phyloP scores from a whole-genome alignment of 2,888 invertebrate genomes.

The Drosophila mettleri region DNA sequence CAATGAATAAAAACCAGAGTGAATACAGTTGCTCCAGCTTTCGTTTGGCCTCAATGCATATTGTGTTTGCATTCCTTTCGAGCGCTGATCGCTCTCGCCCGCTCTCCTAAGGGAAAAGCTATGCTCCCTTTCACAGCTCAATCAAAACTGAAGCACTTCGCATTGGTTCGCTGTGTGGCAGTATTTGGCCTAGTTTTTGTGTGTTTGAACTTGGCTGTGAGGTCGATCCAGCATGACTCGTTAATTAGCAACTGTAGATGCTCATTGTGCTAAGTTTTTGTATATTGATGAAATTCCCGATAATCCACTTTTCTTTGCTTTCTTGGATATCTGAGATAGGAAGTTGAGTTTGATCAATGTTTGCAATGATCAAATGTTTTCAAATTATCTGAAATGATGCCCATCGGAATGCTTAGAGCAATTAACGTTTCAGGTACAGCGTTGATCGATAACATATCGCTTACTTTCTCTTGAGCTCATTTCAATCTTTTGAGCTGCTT shows the following conservation, averaged over 20 bases:
- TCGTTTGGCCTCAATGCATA: neutral
- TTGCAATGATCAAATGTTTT: constrained; percentile 1
- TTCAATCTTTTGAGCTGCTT: too few relatives aligned
- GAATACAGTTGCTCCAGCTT: neutral
- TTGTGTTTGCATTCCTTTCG: constrained; percentile 8
- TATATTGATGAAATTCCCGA: constrained; percentile 15
- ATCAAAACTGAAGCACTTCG: constrained; percentile 29
- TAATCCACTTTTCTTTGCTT: constrained; percentile 27
- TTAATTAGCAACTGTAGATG: constrained; percentile 41
- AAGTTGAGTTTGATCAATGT: neutral
- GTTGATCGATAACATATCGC: neutral
- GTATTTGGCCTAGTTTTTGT: constrained; percentile 23
- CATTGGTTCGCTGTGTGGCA: neutral
- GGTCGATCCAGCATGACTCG: constrained; percentile 34
- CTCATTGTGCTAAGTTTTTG: constrained; percentile 25
- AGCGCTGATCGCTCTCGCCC: neutral
- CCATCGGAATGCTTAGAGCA: too few relatives aligned
- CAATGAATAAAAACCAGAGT: neutral
- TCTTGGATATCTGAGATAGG: neutral
- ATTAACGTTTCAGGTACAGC: neutral
- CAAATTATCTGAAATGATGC: neutral
- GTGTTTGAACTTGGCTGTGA: constrained; percentile 10
- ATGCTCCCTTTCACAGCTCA: constrained; percentile 37
- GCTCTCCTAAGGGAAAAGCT: constrained; percentile 6
- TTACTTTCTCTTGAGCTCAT: too few relatives aligned